A percentile compares a stretch with the other conserved stretches of the same genome.
Conservation (phyloP, 2,888 invertebrate genomes). For the Chrysolina americana region DNA sequence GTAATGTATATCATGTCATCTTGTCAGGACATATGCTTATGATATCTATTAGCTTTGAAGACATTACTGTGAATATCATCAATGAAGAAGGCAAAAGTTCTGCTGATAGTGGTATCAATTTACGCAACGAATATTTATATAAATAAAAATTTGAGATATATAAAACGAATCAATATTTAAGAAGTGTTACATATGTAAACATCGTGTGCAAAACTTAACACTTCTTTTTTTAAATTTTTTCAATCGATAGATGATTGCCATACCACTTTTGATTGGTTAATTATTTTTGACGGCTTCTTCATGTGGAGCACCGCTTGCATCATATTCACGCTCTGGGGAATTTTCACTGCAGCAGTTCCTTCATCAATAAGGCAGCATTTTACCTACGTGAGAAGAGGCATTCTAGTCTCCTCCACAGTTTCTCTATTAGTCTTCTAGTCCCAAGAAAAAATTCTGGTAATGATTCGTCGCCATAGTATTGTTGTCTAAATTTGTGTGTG, state of each 20-base stretch:
- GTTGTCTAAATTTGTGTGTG: no score
- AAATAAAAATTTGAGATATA: slow-evolving; percentile 4
- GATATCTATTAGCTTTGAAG: background rate
- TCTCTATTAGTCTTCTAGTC: no score
- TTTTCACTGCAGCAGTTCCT: no score
- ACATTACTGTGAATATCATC: background rate
- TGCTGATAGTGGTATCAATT: slow-evolving; percentile 14
- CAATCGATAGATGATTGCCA: background rate
- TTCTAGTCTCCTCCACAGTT: no score
- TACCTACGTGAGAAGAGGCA: no score
- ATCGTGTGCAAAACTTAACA: background rate
- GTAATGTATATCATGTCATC: no score
- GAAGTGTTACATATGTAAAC: slow-evolving; percentile 14
- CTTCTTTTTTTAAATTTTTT: background rate
- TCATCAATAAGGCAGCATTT: no score
- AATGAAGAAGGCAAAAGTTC: slow-evolving; percentile 7
- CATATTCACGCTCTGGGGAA: no score
- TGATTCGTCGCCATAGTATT: no score
- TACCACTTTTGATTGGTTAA: background rate
- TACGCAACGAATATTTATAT: slow-evolving; percentile 12
- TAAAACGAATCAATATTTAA: background rate
- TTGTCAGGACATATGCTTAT: background rate
- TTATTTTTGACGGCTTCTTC: no score
- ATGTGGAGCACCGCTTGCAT: no score
- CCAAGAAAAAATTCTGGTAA: no score